Conservation (phyloP, 2,888 invertebrate genomes). For the Tromatobia lineatoria region DNA sequence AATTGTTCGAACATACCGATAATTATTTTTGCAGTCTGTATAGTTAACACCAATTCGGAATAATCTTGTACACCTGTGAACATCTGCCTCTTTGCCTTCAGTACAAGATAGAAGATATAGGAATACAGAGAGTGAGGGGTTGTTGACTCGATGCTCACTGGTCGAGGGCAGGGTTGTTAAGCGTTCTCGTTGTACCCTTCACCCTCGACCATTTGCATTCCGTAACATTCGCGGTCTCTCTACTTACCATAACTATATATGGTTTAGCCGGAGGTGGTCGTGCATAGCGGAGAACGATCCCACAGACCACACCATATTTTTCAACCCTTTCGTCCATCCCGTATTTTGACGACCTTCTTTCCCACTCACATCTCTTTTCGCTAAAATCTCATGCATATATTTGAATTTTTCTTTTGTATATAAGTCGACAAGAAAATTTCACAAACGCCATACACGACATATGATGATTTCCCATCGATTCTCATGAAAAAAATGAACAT, state of each 20-base stretch:
- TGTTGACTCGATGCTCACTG: constrained; percentile 34
- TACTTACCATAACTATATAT: constrained; percentile 16
- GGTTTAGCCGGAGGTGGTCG: constrained; percentile 23
- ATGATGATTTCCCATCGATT: too few relatives aligned
- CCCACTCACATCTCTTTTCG: background rate
- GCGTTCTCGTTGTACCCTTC: constrained; percentile 63
- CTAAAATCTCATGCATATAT: too few relatives aligned
- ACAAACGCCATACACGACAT: too few relatives aligned
- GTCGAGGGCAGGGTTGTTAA: constrained; percentile 37
- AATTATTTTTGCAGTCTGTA: background rate
- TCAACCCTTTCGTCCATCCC: background rate
- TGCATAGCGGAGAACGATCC: constrained; percentile 1
- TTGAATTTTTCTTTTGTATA: too few relatives aligned
- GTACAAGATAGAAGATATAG: background rate
- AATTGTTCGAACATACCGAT: background rate
- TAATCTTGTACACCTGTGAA: constrained; percentile 23
- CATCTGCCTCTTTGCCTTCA: too few relatives aligned
- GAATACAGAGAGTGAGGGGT: background rate
- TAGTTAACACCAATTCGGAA: constrained; percentile 26
- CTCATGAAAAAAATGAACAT: too few relatives aligned
- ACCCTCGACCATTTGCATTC: constrained; percentile 73
- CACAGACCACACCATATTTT: background rate
- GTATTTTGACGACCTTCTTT: background rate
- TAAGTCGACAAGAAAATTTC: too few relatives aligned
- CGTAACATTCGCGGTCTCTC: constrained; percentile 48